Conservation (phyloP, 2,888 invertebrate species). For the Catonia carolina region DNA sequence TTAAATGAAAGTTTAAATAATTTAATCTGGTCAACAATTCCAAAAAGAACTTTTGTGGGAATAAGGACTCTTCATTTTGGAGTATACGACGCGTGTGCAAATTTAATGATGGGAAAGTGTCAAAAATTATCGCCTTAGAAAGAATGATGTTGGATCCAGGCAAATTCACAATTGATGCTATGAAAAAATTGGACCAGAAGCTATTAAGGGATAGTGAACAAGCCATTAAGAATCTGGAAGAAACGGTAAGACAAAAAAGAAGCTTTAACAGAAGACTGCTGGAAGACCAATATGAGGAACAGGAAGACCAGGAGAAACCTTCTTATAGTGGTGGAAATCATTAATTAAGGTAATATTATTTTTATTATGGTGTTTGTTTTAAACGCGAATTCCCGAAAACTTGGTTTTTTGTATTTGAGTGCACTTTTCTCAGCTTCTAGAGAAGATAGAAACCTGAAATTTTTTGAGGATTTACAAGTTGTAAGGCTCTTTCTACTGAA, state of each 20-base stretch:
- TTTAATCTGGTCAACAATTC: conserved; percentile 21
- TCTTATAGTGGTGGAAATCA: not conserved
- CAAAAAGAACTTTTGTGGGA: conserved; percentile 23
- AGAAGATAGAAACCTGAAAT: not conserved
- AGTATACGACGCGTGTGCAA: conserved; percentile 20
- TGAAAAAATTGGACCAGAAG: conserved; percentile 13
- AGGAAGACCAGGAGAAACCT: conserved; percentile 2
- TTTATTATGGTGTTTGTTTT: not conserved
- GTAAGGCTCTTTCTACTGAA: not conserved
- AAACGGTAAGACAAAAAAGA: conserved; percentile 17
- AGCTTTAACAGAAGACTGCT: conserved; percentile 13
- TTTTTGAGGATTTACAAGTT: not conserved
- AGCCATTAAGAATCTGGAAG: conserved; percentile 10
- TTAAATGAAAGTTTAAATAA: conserved; percentile 14
- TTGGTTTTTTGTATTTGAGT: not conserved
- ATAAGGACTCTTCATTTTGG: conserved; percentile 22
- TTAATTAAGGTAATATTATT: not conserved
- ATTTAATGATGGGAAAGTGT: conserved; percentile 18
- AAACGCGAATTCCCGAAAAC: not conserved
- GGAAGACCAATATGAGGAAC: conserved; percentile 14
- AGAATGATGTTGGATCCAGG: conserved; percentile 6
- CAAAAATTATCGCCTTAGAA: conserved; percentile 6
- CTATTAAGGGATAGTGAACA: conserved; percentile 5
- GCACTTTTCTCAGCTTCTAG: not conserved
- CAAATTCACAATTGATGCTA: conserved; percentile 4